These are phyloP conservation scores for Dryomyza anilis DNA, from an alignment of 2,888 invertebrate species.

Conservation along the genomic window DNA sequence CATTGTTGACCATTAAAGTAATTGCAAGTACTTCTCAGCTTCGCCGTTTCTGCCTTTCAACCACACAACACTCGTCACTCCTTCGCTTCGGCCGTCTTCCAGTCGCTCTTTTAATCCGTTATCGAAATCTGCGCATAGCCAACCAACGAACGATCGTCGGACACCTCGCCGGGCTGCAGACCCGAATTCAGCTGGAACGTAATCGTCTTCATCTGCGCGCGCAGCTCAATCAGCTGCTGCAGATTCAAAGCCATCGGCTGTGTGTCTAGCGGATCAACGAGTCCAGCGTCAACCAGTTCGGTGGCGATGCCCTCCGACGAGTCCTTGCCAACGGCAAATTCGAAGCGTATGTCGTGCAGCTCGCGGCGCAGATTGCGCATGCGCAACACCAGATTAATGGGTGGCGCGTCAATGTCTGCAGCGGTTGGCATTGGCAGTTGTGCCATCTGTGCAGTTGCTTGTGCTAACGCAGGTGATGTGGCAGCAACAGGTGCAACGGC, in stretches of 20 bases:
- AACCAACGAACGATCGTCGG: slow-evolving; percentile 92
- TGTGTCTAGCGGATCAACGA: slow-evolving; percentile 91
- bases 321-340: slow-evolving; percentile 89
- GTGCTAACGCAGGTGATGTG: slow-evolving; percentile 21
- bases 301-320: slow-evolving; percentile 90
- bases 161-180: slow-evolving; percentile 75
- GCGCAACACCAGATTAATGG: slow-evolving; percentile 83
- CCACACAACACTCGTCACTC: background rate
- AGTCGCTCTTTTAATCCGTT: slow-evolving; percentile 70
- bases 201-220: slow-evolving; percentile 71
- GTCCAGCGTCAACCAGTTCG: slow-evolving; percentile 92
- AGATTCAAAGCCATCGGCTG: slow-evolving; percentile 91
- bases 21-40: too few relatives aligned
- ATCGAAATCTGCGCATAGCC: slow-evolving; percentile 98
- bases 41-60: background rate
- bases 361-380: slow-evolving; percentile 90
- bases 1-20: too few relatives aligned
- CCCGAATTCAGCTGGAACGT: slow-evolving; percentile 87
- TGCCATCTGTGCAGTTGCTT: slow-evolving; percentile 31
- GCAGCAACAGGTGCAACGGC: slow-evolving; percentile 37
- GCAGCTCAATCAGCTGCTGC: slow-evolving; percentile 83
- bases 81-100: background rate
- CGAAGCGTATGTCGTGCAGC: slow-evolving; percentile 96
- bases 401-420: slow-evolving; percentile 61
- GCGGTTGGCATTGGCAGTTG: slow-evolving; percentile 30